phyloP scores from a whole-genome alignment of 2,797 vertebrate species.

The Dipus sagitta region DNA sequence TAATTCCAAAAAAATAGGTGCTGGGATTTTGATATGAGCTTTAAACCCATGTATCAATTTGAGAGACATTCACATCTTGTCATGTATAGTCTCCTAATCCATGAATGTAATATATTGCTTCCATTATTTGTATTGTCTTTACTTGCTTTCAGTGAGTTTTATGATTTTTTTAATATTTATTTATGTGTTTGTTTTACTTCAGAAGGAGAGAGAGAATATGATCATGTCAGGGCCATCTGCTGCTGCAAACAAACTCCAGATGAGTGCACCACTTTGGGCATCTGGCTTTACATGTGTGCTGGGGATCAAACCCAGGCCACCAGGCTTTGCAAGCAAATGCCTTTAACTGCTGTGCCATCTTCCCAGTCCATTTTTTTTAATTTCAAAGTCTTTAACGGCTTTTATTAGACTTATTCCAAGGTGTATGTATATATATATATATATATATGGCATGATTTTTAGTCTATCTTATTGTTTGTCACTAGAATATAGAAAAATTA shows the following conservation, averaged over 20 bases:
- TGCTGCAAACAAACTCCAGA: too few species aligned
- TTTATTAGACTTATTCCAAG: not conserved
- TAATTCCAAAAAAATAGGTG: not conserved
- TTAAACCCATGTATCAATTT: accelerated
- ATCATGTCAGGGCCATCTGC: too few species aligned
- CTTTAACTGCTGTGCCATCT: too few species aligned
- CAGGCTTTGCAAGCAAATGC: too few species aligned
- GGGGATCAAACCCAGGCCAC: too few species aligned
- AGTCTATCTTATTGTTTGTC: not conserved
- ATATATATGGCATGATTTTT: not conserved
- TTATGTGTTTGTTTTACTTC: too few species aligned
- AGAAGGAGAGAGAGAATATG: too few species aligned
- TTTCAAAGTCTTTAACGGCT: not conserved
- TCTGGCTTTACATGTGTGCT: too few species aligned
- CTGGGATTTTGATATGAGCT: too few species aligned
- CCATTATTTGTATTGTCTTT: not conserved
- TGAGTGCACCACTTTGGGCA: too few species aligned
- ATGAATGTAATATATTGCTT: accelerated
- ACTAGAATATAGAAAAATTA: accelerated
- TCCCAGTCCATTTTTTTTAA: too few species aligned
- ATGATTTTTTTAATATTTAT: not conserved
- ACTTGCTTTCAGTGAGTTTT: not conserved
- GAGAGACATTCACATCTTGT: accelerated
- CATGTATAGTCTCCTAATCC: not conserved
- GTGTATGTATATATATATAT: too few species aligned